Percentiles rank a stretch among this genome's conserved stretches.
phyloP scores from a whole-genome alignment of 2,888 invertebrate species.

The Caenorhabditis macrosperma region DNA sequence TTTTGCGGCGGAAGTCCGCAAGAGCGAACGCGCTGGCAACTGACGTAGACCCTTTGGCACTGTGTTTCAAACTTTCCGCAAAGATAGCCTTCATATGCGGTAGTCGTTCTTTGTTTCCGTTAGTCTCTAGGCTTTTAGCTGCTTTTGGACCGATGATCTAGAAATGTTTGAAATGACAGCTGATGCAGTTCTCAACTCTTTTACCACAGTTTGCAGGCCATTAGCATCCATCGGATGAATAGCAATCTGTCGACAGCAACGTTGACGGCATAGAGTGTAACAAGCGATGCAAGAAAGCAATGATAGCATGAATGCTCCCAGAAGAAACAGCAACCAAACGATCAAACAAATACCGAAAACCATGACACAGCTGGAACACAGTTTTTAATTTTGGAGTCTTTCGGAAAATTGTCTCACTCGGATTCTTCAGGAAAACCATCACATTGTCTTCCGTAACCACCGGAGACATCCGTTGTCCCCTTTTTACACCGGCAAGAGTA shows the following conservation, averaged over 20 bases:
- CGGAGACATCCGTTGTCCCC: constrained; percentile 67
- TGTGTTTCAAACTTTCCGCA: constrained; percentile 60
- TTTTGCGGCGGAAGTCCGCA: constrained; percentile 49
- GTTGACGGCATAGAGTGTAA: constrained; percentile 37
- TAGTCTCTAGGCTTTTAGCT: constrained; percentile 24
- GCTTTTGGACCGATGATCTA: constrained; percentile 44
- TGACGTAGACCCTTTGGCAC: constrained; percentile 60
- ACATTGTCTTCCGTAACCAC: constrained; percentile 66
- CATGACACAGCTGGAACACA: constrained; percentile 71
- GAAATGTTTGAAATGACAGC: not conserved
- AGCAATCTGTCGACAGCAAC: constrained; percentile 40
- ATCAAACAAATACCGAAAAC: constrained; percentile 76
- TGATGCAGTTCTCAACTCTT: not conserved
- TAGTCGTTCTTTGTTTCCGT: constrained; percentile 20
- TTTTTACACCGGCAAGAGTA: constrained; percentile 60
- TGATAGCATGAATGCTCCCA: constrained; percentile 66
- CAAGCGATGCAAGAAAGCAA: constrained; percentile 45
- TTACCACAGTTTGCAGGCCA: constrained; percentile 55
- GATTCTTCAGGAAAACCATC: constrained; percentile 66
- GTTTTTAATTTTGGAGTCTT: not conserved
- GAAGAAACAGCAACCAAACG: constrained; percentile 72
- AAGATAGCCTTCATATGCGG: constrained; percentile 62
- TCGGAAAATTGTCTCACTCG: constrained; percentile 41
- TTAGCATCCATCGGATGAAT: constrained; percentile 43
- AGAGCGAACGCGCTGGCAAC: constrained; percentile 60